Base-by-base conservation (phyloP, 1,140 invertebrate species). In the Sitodiplosis mosellana region DNA sequence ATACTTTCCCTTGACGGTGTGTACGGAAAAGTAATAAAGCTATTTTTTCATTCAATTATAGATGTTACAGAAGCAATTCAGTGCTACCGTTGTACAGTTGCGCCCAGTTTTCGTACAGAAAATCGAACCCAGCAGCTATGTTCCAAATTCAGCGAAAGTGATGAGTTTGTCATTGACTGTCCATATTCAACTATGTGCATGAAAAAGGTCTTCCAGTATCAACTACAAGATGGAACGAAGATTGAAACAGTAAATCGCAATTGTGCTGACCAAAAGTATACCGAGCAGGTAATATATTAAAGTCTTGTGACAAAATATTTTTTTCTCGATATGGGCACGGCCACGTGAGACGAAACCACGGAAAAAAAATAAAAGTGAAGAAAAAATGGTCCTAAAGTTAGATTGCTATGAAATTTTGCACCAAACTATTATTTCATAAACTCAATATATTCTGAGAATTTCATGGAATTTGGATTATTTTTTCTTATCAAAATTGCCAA, bases 171-270 rank as follows among this genome's bases (percentile, higher is more conserved):
- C 52, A 71, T 80, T 0, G 72, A 78, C 44, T 88, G 85, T 60
- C 80, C 80, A 4, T 78, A 73, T 53, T 87, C 85, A 6, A 86
- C 83, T 0, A 77, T 83, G 68, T 88, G 85, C 56, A 72, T 80
- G 66, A 87, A 84, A 56, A 76, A 75, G 51, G 76, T 78, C 7
- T 75, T 75, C 48, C 63, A 73, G 51, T 68, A 75, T 3, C 65
- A 67, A 48, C 64, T 81, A 48, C 68, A 68, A 44, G 74, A 76
- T 56, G 76, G 74, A 66, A 71, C 76, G 20, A 36, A 71, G 73
- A 33, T 67, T 78, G 77, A 75, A 51, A 66, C 69, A 48, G 68
- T 82, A 20, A 74, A 72, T 40, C 68, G 82, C 37, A 80, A 78
- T 49, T 88, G 84, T 56, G 80, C 83, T 0, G 62, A 72, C 1